Conservation (phyloP, 2,888 invertebrate genomes). For the Andrena bicolor region DNA sequence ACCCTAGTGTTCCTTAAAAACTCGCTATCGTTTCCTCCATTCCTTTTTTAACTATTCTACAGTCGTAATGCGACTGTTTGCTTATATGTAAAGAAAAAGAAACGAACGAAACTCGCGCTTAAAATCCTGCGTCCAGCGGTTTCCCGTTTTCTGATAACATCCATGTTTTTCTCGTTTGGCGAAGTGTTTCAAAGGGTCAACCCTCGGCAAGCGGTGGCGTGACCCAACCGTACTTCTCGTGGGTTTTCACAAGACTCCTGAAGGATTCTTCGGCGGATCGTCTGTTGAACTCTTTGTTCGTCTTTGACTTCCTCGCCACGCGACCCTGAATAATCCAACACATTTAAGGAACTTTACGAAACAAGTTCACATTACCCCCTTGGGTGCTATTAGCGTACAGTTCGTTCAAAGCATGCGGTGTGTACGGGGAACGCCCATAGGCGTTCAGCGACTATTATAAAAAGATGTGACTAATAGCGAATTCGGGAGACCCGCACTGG, state of each 20-base stretch:
- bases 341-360: too few species aligned
- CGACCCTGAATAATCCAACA: slow-evolving; percentile 86
- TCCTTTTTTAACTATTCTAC: not conserved
- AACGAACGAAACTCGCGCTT: not conserved
- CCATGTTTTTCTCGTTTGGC: not conserved
- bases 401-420: too few species aligned
- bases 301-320: slow-evolving; percentile 92
- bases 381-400: too few species aligned
- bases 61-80: not conserved
- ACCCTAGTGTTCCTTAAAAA: not conserved
- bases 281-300: slow-evolving; percentile 91
- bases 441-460: too few species aligned
- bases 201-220: slow-evolving; percentile 95
- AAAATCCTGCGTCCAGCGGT: slow-evolving; percentile 5
- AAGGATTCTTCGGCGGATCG: slow-evolving; percentile 95
- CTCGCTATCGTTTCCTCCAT: not conserved
- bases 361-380: too few species aligned
- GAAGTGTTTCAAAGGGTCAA: slow-evolving; percentile 85
- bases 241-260: slow-evolving; percentile 94
- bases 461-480: too few species aligned
- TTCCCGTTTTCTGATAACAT: not conserved
- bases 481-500: too few species aligned
- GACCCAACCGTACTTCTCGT: slow-evolving; percentile 97
- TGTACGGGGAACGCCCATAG: too few species aligned
- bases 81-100: not conserved